A percentile compares a stretch with the other conserved stretches of the same genome.
phyloP scores from a whole-genome alignment of 2,888 invertebrate genomes.

The Pachydiplax longipennis region DNA sequence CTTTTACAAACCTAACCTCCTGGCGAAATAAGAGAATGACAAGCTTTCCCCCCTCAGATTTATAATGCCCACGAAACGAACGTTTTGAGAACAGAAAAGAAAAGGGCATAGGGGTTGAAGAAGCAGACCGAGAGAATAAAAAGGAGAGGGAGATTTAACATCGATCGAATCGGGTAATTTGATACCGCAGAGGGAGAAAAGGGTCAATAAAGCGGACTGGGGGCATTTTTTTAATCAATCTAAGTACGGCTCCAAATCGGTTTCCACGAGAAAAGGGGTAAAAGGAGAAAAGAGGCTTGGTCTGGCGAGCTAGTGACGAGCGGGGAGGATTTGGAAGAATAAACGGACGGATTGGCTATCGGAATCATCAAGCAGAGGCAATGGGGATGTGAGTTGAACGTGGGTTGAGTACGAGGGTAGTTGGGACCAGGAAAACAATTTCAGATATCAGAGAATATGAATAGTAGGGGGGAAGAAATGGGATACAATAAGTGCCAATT shows the following conservation, averaged over 20 bases:
- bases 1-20: background rate
- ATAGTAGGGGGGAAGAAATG: background rate
- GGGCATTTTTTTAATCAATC: conserved; percentile 36
- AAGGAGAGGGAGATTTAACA: background rate
- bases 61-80: background rate
- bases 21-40: background rate
- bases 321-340: background rate
- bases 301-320: background rate
- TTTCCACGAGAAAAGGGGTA: background rate
- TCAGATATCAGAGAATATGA: background rate
- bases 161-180: background rate
- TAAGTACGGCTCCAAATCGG: conserved; percentile 29
- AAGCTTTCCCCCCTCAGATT: background rate
- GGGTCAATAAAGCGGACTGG: conserved; percentile 27
- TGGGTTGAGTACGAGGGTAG: background rate
- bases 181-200: background rate
- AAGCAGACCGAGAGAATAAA: background rate
- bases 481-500: background rate
- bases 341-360: background rate
- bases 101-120: background rate
- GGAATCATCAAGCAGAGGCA: background rate
- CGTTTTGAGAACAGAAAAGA: background rate
- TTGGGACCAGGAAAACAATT: background rate
- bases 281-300: background rate
- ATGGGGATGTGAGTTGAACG: background rate